phyloP scores from a whole-genome alignment of 2,888 invertebrate species.

The Pogonocherus hispidulus region DNA sequence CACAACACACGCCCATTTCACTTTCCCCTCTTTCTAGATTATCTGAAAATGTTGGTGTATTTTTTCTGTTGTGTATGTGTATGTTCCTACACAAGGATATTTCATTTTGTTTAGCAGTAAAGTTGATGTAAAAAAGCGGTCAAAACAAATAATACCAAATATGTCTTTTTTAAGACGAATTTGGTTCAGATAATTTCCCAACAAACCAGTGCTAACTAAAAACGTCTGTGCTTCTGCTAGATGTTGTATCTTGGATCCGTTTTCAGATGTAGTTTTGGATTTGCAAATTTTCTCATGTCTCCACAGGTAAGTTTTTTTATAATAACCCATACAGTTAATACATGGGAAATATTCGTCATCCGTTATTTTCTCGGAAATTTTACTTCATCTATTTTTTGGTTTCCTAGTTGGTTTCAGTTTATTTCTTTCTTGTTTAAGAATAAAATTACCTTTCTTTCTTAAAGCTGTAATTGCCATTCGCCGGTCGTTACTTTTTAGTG shows the following conservation, averaged over 20 bases:
- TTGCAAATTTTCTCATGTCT: not conserved
- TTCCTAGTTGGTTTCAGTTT: not conserved
- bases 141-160: not conserved
- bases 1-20: too few relatives aligned
- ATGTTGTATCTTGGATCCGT: slow-evolving; percentile 6
- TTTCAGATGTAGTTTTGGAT: not conserved
- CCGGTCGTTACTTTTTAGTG: not conserved
- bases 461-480: not conserved
- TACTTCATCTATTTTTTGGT: not conserved
- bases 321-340: not conserved
- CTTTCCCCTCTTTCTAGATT: too few relatives aligned
- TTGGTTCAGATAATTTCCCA: slow-evolving; percentile 28
- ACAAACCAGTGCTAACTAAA: slow-evolving; percentile 28
- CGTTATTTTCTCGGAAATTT: not conserved
- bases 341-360: not conserved
- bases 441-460: slow-evolving; percentile 2
- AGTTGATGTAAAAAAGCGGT: too few relatives aligned
- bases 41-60: too few relatives aligned
- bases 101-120: too few relatives aligned
- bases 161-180: not conserved
- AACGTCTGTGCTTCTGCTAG: slow-evolving; percentile 28
- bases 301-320: slow-evolving; percentile 1
- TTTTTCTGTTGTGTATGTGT: too few relatives aligned
- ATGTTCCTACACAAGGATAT: too few relatives aligned
- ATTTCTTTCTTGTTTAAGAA: not conserved